Conservation (phyloP, 2,797 vertebrate genomes). For the Tadarida brasiliensis region DNA sequence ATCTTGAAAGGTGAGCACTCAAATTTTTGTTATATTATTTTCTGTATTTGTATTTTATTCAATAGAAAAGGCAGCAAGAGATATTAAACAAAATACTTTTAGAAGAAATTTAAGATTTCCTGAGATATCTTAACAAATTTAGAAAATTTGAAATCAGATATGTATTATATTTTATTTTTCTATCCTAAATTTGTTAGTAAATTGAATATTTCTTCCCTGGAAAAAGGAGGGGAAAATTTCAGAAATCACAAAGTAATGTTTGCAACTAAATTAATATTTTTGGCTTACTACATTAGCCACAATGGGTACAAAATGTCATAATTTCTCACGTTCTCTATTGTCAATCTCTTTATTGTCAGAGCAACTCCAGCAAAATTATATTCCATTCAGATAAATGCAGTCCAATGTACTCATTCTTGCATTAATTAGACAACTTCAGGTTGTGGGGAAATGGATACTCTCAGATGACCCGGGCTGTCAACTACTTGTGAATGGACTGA, state of each 20-base stretch:
- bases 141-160: conserved; percentile 22
- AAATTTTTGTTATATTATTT: conserved; percentile 51
- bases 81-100: conserved; percentile 35
- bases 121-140: conserved; percentile 44
- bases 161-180: conserved; percentile 43
- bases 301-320: neutral
- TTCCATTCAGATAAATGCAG: neutral
- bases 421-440: neutral
- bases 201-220: neutral
- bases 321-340: neutral
- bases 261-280: conserved; percentile 23
- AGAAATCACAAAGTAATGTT: conserved; percentile 23
- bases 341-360: conserved; percentile 1
- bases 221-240: neutral
- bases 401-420: neutral
- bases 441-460: neutral
- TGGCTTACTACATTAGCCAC: neutral
- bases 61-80: conserved; percentile 18
- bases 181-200: conserved; percentile 42
- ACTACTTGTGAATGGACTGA: neutral
- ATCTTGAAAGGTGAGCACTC: conserved; percentile 15
- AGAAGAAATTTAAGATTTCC: conserved; percentile 46
- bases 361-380: conserved; percentile 2
- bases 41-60: conserved; percentile 10
- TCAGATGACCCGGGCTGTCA: neutral